A percentile compares a stretch with the other conserved stretches of the same genome.
Conservation (phyloP, 2,888 invertebrate genomes). For the Drosophila yooni region DNA sequence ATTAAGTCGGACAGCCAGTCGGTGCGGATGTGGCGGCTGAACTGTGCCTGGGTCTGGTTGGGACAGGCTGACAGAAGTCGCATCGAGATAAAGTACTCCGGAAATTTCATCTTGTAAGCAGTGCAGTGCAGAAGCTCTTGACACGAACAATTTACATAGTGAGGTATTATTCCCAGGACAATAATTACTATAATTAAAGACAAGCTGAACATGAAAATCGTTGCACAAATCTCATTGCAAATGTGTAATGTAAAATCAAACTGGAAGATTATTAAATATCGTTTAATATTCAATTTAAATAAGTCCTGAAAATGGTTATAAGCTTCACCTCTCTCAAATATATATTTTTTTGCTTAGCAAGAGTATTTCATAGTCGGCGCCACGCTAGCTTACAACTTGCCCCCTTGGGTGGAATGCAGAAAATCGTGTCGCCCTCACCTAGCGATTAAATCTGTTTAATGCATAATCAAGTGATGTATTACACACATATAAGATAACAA, state of each 20-base stretch:
- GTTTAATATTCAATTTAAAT: background rate
- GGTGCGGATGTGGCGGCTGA: background rate
- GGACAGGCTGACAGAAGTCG: slow-evolving; percentile 1
- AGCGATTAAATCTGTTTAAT: slow-evolving; percentile 52
- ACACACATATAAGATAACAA: slow-evolving; percentile 33
- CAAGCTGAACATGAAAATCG: slow-evolving; percentile 26
- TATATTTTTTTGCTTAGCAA: background rate
- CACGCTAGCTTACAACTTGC: background rate
- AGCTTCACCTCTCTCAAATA: background rate
- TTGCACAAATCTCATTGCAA: background rate
- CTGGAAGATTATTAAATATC: background rate
- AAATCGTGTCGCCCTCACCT: slow-evolving; percentile 30
- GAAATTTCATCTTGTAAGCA: slow-evolving; percentile 36
- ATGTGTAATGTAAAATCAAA: background rate
- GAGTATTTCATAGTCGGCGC: background rate
- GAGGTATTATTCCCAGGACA: slow-evolving; percentile 31
- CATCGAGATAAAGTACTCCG: slow-evolving; percentile 25
- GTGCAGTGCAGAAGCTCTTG: slow-evolving; percentile 7
- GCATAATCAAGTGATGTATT: slow-evolving; percentile 63
- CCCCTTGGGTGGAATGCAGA: background rate
- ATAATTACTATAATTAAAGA: slow-evolving; percentile 43
- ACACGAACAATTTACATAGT: slow-evolving; percentile 14
- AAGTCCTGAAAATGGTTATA: background rate
- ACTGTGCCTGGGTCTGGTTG: background rate
- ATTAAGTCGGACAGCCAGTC: slow-evolving; percentile 41